Base-by-base conservation (phyloP, 2,888 invertebrate genomes). In the Ophion slaviceki region DNA sequence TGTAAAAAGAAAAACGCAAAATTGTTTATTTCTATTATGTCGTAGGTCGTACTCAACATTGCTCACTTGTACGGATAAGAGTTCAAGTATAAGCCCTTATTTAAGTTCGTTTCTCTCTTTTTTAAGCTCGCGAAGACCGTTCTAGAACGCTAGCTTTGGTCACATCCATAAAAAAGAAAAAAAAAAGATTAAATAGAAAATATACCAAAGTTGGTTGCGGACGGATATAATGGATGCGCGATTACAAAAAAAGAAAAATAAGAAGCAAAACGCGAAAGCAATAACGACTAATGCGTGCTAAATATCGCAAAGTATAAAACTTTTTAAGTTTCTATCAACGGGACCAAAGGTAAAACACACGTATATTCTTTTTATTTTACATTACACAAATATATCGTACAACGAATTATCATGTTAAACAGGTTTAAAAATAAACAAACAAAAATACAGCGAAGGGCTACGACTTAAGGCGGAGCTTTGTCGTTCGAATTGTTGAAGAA, bases 271-370 rank as follows among this genome's bases (percentile, higher is more conserved):
- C 47, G 40, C n/a, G 20, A 17, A 78, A 81, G 75, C 77, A 82
- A 85, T 76, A 75, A 80, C 80, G 86, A 90, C 84, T 90, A 90
- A 91, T 87, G 89, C 71, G 84, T 90, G 88, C 90, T 91, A 90
- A 91, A 89, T 88, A 88, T 89, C 90, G 89, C 87, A 86, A 88
- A 86, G 68, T 75, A 84, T 89, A 91, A 92, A 90, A 88, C 80
- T 89, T 88, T 70, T 70, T 80, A 91, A 92, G 92, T 92, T 92
- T 92, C 90, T 91, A 92, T 90, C 89, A 91, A 91, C 89, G 92
- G 92, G 92, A 92, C 92, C 92, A 92, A 92, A 92, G 92, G 92
- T 92, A 91, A 91, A 8, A 67, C 47, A 74, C 76, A 62, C 28
- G 71, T 47, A 70, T 71, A 81, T 89, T 88, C 88, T 88, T 88